Evolutionary conservation across 2,797 vertebrate species (phyloP).

Genomic region (Anabacerthia variegaticeps): DNA sequence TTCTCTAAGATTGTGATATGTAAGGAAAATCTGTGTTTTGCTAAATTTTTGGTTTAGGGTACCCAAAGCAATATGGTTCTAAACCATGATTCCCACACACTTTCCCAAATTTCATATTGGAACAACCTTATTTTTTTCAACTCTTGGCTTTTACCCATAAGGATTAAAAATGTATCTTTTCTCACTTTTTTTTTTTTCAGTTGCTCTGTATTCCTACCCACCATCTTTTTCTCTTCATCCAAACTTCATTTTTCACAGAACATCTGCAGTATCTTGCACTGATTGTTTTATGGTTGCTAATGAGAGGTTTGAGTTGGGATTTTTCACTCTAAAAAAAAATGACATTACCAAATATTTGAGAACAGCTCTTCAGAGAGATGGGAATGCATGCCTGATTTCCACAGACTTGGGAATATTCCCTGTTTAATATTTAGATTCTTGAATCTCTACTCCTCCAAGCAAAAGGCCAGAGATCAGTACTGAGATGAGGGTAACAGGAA

Average conservation of each 20-base stretch:
- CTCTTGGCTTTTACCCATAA: slow-evolving; percentile 20
- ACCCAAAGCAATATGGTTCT: slow-evolving; percentile 30
- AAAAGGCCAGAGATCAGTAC: not conserved
- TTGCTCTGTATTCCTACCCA: slow-evolving; percentile 15
- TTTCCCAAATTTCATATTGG: slow-evolving; percentile 15
- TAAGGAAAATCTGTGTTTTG: slow-evolving; percentile 19
- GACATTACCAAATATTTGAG: slow-evolving; percentile 40
- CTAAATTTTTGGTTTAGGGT: not conserved
- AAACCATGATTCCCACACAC: not conserved
- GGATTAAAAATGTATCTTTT: slow-evolving; percentile 30
- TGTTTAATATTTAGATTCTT: not conserved
- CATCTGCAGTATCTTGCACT: slow-evolving; percentile 45
- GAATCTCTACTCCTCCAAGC: not conserved
- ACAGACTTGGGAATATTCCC: not conserved
- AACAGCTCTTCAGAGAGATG: slow-evolving; percentile 20
- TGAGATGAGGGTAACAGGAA: not conserved
- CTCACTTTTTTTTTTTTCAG: slow-evolving; percentile 18
- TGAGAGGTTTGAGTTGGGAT: slow-evolving; percentile 12
- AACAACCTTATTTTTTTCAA: slow-evolving; percentile 19
- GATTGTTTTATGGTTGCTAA: slow-evolving; percentile 33
- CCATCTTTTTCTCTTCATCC: slow-evolving; percentile 14
- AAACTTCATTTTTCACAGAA: slow-evolving; percentile 56
- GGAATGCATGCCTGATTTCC: not conserved
- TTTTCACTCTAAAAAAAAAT: slow-evolving; percentile 7
- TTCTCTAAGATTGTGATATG: slow-evolving; percentile 10